phyloP scores from a whole-genome alignment of 2,797 vertebrate genomes.

The Amblyraja radiata region DNA sequence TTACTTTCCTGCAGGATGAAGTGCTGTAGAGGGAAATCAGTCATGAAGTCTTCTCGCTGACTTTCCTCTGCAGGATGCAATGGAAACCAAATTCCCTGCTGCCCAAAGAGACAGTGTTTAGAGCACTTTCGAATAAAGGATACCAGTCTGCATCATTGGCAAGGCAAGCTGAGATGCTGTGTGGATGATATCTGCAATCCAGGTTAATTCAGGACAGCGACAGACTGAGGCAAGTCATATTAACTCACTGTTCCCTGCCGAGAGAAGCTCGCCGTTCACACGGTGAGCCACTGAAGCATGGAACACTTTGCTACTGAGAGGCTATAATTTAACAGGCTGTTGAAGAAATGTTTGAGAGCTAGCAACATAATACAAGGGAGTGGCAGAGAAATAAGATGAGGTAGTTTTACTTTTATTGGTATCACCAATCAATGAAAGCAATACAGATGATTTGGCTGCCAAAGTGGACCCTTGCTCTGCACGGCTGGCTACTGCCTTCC shows the following conservation, averaged over 20 bases:
- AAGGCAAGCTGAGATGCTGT: not conserved
- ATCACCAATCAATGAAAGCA: not conserved
- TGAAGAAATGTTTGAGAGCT: not conserved
- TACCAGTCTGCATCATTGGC: not conserved
- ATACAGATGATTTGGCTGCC: no score
- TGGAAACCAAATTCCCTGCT: not conserved
- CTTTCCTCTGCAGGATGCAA: not conserved
- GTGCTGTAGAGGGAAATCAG: no score
- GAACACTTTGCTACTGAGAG: not conserved
- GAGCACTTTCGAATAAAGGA: not conserved
- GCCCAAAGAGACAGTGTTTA: not conserved
- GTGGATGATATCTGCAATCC: not conserved
- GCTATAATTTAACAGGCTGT: not conserved
- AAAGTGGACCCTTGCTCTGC: no score
- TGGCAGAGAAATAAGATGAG: not conserved
- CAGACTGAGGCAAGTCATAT: not conserved
- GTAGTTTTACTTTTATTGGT: not conserved
- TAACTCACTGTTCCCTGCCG: not conserved
- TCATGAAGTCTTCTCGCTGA: not conserved
- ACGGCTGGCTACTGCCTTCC: no score
- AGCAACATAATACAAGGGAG: not conserved
- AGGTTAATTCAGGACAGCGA: conserved; percentile 5
- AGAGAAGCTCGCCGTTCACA: not conserved
- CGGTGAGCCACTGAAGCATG: not conserved
- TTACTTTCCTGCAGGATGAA: not conserved